Evolutionary conservation across 2,888 invertebrate species (phyloP).

Genomic region (Gymnoscelis rufifasciata): DNA sequence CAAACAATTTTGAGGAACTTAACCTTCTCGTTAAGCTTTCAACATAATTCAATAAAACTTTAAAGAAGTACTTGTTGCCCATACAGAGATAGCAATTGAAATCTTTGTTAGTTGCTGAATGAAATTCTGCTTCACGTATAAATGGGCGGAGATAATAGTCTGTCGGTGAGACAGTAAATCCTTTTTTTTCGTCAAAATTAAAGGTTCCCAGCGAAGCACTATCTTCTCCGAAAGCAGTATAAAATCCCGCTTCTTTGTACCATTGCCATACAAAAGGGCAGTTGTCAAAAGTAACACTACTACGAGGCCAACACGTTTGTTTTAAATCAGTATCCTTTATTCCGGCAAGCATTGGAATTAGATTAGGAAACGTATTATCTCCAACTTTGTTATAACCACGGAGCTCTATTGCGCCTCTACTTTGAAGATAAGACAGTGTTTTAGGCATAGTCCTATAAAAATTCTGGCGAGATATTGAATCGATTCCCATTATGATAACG

Average conservation of each 20-base stretch:
- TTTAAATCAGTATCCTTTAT: constrained; percentile 82
- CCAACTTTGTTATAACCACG: constrained; percentile 95
- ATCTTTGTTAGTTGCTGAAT: constrained; percentile 82
- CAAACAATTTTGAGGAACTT: constrained; percentile 82
- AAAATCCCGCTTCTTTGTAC: constrained; percentile 84
- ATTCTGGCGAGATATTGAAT: constrained; percentile 91
- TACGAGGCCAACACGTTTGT: constrained; percentile 81
- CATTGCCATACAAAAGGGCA: constrained; percentile 93
- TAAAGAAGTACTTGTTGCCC: constrained; percentile 83
- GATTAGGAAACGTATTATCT: constrained; percentile 95
- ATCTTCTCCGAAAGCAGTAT: constrained; percentile 91
- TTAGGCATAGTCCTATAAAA: constrained; percentile 90
- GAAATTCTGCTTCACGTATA: constrained; percentile 82
- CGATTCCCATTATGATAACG: constrained; percentile 89
- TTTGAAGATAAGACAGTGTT: constrained; percentile 80
- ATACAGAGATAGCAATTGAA: constrained; percentile 84
- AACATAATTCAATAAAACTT: constrained; percentile 85
- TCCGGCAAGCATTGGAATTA: constrained; percentile 89
- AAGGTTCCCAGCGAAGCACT: constrained; percentile 88
- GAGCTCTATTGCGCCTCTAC: constrained; percentile 85
- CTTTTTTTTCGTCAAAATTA: constrained; percentile 85
- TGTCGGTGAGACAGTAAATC: constrained; percentile 88
- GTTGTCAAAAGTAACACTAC: constrained; percentile 82
- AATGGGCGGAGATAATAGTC: constrained; percentile 91
- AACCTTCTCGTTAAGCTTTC: constrained; percentile 81